Conservation (phyloP, 2,113 vertebrate genomes). For the Actenoides lindsayi region DNA sequence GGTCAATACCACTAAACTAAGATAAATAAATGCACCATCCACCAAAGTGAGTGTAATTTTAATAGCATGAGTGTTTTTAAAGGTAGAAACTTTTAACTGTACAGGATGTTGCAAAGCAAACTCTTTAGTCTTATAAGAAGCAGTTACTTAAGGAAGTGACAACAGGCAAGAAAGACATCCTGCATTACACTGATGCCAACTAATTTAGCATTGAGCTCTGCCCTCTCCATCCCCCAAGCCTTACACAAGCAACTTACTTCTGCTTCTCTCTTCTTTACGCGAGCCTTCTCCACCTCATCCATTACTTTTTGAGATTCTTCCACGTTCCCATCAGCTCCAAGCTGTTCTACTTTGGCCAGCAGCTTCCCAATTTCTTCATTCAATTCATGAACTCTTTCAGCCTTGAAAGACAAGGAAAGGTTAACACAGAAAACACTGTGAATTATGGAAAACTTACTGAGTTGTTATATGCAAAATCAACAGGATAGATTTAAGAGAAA, state of each 20-base stretch:
- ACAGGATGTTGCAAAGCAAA: background rate
- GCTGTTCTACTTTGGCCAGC: conserved; percentile 93
- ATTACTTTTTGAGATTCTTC: conserved; percentile 96
- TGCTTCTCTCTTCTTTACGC: conserved; percentile 93
- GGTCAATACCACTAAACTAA: background rate
- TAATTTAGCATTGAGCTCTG: background rate
- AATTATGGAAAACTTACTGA: background rate
- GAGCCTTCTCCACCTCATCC: conserved; percentile 97
- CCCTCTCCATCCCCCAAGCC: background rate
- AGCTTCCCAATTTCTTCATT: conserved; percentile 99
- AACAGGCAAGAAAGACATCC: background rate
- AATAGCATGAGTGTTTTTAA: background rate
- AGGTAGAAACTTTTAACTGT: background rate
- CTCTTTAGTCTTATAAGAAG: background rate
- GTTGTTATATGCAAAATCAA: background rate
- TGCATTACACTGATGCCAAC: background rate
- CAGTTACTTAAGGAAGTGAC: background rate
- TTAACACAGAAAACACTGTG: background rate
- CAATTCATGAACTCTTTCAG: conserved; percentile 95
- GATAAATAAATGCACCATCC: background rate
- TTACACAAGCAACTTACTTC: conserved; percentile 81
- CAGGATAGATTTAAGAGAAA: background rate
- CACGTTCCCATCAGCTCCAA: conserved; percentile 96
- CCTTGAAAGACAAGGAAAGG: conserved; percentile 75
- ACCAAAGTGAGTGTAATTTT: background rate